A percentile compares a stretch with the other conserved stretches of the same genome.
Evolutionary conservation across 2,888 invertebrate species (phyloP).

Genomic region (Ornithoptera alexandrae): DNA sequence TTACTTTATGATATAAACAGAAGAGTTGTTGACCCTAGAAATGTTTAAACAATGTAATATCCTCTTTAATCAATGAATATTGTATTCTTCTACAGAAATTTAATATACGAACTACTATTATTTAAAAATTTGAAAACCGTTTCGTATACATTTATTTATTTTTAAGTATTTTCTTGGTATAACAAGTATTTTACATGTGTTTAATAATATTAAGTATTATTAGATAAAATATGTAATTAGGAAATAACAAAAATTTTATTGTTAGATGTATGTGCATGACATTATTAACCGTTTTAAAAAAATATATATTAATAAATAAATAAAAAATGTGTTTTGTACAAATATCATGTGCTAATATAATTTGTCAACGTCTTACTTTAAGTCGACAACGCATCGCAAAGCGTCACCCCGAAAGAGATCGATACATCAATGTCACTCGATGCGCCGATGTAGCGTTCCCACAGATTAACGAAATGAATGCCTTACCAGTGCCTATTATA

Average conservation of each 20-base stretch:
- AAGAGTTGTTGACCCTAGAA: background rate
- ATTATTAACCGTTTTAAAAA: slow-evolving; percentile 27
- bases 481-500: slow-evolving; percentile 46
- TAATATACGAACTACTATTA: too few relatives aligned
- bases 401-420: slow-evolving; percentile 38
- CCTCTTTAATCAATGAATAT: too few relatives aligned
- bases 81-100: too few relatives aligned
- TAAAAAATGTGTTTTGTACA: background rate
- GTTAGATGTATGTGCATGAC: too few relatives aligned
- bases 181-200: too few relatives aligned
- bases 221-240: too few relatives aligned
- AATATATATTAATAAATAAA: background rate
- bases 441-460: slow-evolving; percentile 42
- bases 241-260: too few relatives aligned
- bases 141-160: too few relatives aligned
- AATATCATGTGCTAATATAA: slow-evolving; percentile 16
- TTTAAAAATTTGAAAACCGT: too few relatives aligned
- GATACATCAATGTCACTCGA: slow-evolving; percentile 59
- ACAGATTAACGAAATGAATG: slow-evolving; percentile 54
- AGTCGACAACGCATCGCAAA: slow-evolving; percentile 35
- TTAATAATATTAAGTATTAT: too few relatives aligned
- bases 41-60: too few relatives aligned
- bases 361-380: slow-evolving; percentile 24
- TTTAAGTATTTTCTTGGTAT: too few relatives aligned
- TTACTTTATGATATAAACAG: background rate